Conservation (phyloP, 2,888 invertebrate species). For the Epicampocera succincta region DNA sequence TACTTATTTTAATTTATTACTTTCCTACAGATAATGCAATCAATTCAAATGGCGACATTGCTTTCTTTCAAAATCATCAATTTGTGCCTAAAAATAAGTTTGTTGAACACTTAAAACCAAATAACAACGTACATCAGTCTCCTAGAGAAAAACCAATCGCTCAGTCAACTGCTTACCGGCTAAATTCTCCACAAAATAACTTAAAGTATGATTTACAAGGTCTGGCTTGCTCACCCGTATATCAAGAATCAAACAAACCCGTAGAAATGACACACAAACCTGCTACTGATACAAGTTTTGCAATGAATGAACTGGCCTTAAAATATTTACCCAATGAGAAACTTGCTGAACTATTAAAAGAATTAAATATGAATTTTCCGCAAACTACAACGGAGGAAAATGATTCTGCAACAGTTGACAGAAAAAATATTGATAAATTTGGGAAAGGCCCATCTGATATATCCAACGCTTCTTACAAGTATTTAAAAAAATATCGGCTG, state of each 20-base stretch:
- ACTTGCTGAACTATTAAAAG: conserved; percentile 76
- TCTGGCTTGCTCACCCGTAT: conserved; percentile 2
- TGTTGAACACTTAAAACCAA: conserved; percentile 61
- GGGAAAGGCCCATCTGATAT: conserved; percentile 75
- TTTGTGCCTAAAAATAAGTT: conserved; percentile 37
- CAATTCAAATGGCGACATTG: neutral
- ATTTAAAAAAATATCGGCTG: conserved; percentile 78
- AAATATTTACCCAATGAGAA: conserved; percentile 79
- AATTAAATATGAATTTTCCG: conserved; percentile 66
- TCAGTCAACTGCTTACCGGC: conserved; percentile 76
- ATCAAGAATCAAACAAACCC: conserved; percentile 16
- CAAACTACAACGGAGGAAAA: conserved; percentile 6
- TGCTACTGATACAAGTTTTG: conserved; percentile 78
- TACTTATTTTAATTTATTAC: too few relatives aligned
- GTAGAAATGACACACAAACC: conserved; percentile 70
- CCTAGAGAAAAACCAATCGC: conserved; percentile 71
- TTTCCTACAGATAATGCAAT: conserved; percentile 22
- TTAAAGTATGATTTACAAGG: conserved; percentile 13
- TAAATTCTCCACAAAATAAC: conserved; percentile 72
- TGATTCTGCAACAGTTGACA: conserved; percentile 68
- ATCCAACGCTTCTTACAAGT: conserved; percentile 79
- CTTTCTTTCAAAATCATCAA: neutral
- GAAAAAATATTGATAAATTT: conserved; percentile 74
- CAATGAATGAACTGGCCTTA: conserved; percentile 79
- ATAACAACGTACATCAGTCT: conserved; percentile 67